Conservation (phyloP, 2,888 invertebrate genomes). For the Syrphus vitripennis region DNA sequence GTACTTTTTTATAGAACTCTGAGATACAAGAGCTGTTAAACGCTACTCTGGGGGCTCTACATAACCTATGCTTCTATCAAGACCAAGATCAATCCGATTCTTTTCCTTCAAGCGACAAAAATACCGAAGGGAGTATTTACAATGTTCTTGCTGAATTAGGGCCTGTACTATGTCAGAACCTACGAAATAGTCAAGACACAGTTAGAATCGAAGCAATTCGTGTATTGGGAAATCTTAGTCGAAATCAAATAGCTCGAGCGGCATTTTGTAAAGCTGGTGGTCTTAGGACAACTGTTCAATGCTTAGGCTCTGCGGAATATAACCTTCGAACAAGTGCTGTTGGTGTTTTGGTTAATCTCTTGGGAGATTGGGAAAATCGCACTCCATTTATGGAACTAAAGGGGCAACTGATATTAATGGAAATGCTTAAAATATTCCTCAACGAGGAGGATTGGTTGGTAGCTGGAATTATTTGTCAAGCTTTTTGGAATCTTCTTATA, state of each 20-base stretch:
- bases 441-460: conserved; percentile 86
- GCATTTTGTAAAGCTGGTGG: conserved; percentile 87
- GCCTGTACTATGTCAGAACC: conserved; percentile 74
- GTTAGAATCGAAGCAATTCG: conserved; percentile 87
- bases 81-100: conserved; percentile 77
- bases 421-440: conserved; percentile 83
- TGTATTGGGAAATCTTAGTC: conserved; percentile 91
- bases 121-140: conserved; percentile 77
- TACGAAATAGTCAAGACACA: conserved; percentile 76
- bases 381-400: conserved; percentile 82
- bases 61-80: conserved; percentile 91
- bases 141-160: conserved; percentile 77
- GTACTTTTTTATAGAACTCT: conserved; percentile 74
- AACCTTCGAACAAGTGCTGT: conserved; percentile 89
- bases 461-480: conserved; percentile 88
- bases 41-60: conserved; percentile 90
- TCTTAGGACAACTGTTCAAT: conserved; percentile 83
- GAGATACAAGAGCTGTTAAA: conserved; percentile 88
- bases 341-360: conserved; percentile 92
- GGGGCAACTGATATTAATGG: conserved; percentile 82
- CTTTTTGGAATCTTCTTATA: conserved; percentile 87
- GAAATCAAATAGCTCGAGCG: conserved; percentile 85
- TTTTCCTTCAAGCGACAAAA: conserved; percentile 74
- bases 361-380: conserved; percentile 84
- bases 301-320: conserved; percentile 84